Evolutionary conservation across 2,888 invertebrate genomes (phyloP), one percentile per base, ranked within the genome.

Genomic region (Drosophila melanocephala): DNA sequence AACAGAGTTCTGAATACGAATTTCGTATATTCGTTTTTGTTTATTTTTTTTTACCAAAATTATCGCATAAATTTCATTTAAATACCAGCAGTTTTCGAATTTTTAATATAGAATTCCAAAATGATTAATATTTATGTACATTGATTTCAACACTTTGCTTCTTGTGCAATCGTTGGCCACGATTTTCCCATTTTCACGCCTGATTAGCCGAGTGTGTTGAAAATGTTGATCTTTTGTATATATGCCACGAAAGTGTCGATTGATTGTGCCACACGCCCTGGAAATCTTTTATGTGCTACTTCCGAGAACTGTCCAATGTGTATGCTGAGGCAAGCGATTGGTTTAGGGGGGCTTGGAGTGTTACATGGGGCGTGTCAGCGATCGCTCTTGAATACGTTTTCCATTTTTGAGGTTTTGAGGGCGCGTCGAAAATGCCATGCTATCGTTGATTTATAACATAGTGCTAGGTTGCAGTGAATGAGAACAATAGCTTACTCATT

Each of bases 141-240:
- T 68, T 87, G 68, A 63, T 80, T 72, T 83, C 84, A 82, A 83
- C 83, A 74, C 72, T 63, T 66, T 67, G 19, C 35, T 50, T 75
- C 79, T 82, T 87, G 53, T 69, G 51, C 72, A 87, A 80, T 70
- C 66, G 73, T 71, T 75, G 51, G 55, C 62, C 68, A 33, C 56
- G 47, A 64, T 64, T 76, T 77, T 50, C 70, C 67, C 77, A 84
- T 83, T 85, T 88, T 72, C 74, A 77, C 69, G 82, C 87, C 82
- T 88, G 89, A 87, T 87, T 90, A 82, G 87, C 61, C 72, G 60
- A 62, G 58, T 44, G 86, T 79, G 87, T 86, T 90, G 90, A 87
- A 87, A 87, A 71, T 70, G 68, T 81, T 74, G 79, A 79, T 88
- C 69, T 30, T 32, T 26, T 60, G 57, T 52, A 80, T 56, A 57